Evolutionary conservation across 1,140 invertebrate genomes (phyloP), one percentile per base, ranked within the genome.

Genomic region (Neuroterus valhalla): DNA sequence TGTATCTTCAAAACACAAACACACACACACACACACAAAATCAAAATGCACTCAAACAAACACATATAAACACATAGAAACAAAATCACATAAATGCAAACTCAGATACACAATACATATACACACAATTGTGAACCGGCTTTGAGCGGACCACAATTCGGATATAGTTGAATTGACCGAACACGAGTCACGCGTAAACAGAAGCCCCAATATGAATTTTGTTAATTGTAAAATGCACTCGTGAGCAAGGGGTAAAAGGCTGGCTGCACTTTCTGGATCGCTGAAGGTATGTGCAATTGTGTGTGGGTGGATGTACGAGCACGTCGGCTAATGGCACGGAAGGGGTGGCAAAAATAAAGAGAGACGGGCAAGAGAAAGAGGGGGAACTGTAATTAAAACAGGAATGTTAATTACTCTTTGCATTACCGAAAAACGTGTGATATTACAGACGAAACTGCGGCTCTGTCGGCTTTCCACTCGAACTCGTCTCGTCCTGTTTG

Each of bases 371-470:
- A 71, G 72, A 43, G 80, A 77, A 79, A 62, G 52, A 62, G 55
- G 19, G 72, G 73, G 78, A 81, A 81, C 78, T 86, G 87, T 87
- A 90, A 90, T 90, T 90, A 89, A 89, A 90, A 88, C 84, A 83
- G 85, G 87, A 89, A 90, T 89, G 86, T 90, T 90, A 88, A 90
- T 90, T 89, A 88, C 87, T 85, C 86, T 89, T 88, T 88, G 85
- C 87, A 86, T 86, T 89, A 89, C 78, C 85, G 83, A 84, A 89
- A 89, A 88, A 84, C 82, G 81, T 77, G 86, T 82, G 76, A 81
- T 87, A 88, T 88, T 84, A 84, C 81, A 78, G 73, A 55, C 73
- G 73, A 68, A 74, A 62, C 26, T 62, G 55, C 55, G 55, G 55
- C 55, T 62, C 55, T 62, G 55, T 62, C 55, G 55, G 55, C 55